phyloP scores from a whole-genome alignment of 1,140 invertebrate genomes.

The Drosophila subobscura region DNA sequence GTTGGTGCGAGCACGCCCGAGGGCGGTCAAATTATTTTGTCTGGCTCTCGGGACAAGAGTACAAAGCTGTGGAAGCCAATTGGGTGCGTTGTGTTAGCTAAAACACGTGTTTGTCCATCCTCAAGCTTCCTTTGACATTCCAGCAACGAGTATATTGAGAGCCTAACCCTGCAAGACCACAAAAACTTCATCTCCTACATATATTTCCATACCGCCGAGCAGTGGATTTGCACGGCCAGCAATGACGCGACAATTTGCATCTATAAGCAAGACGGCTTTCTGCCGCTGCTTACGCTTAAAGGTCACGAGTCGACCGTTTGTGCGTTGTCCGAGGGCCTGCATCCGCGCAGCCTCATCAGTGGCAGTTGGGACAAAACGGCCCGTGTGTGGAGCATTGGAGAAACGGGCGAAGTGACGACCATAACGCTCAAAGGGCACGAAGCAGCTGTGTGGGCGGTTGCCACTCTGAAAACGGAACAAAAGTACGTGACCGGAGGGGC shows the following conservation, averaged over 20 bases:
- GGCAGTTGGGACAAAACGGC: constrained; percentile 97
- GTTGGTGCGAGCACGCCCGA: constrained; percentile 87
- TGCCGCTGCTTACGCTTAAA: constrained; percentile 88
- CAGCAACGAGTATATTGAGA: constrained; percentile 85
- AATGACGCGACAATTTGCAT: constrained; percentile 93
- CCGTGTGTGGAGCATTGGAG: constrained; percentile 89
- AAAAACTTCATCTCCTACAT: constrained; percentile 93
- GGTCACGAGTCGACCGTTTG: constrained; percentile 91
- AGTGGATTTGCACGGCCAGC: constrained; percentile 92
- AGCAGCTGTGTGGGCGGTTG: constrained; percentile 95
- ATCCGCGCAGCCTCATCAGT: constrained; percentile 84
- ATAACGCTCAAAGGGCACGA: constrained; percentile 89
- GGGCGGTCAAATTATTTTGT: constrained; percentile 89
- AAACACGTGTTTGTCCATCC: neutral
- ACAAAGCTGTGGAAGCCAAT: constrained; percentile 92
- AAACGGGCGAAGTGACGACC: constrained; percentile 84
- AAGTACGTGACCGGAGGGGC: constrained; percentile 93
- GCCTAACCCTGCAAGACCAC: constrained; percentile 90
- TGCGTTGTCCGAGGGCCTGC: constrained; percentile 83
- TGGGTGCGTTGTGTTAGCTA: constrained; percentile 85
- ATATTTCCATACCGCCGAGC: constrained; percentile 90
- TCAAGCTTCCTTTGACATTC: constrained; percentile 58
- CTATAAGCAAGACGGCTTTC: constrained; percentile 87
- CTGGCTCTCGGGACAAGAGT: constrained; percentile 93
- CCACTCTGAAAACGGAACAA: constrained; percentile 85